Evolutionary conservation across 1,140 invertebrate species (phyloP), one percentile per base, ranked within the genome.

Genomic region (Idris sp.): DNA sequence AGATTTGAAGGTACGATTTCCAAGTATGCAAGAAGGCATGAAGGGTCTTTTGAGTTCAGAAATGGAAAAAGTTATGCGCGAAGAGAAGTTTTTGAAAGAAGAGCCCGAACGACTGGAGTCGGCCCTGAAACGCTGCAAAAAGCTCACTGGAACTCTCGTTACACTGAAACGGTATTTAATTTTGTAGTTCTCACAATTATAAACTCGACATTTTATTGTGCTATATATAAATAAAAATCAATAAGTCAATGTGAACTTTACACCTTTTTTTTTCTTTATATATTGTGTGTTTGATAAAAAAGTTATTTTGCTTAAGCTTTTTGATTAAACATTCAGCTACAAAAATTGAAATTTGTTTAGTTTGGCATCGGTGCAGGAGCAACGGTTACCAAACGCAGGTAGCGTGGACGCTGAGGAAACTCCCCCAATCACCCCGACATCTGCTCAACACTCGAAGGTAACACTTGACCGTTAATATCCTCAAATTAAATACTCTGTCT

Each of bases 31-130:
- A 81, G 95, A 97, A 62, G 92, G 93, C 10, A 92, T 98, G 89
- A 97, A 97, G 82, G 89, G 91, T 22, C 91, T 97, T 51, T 90
- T 98, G 77, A 91, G 94, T 40, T 92, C 92, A 9, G 97, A 98
- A 89, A 97, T 98, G 96, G 96, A 98, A 79, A 93, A 96, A 83
- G 93, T 98, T 33, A 93, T 97, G 26, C 90, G 92, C 18, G 96
- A 98, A 89, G 96, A 98, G 89, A 98, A 96, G 90, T 98, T 98
- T 89, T 87, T 98, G 22, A 97, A 97, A 86, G 96, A 98, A 83
- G 96, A 98, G 84, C 97, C 97, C 0, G 95, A 97, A 81, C 90
- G 95, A 62, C 84, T 99, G 28, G 97, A 99, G 81, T 94, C 92
- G 72, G 95, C 96, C 31, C 87, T 98, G 44, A 92, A 94, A 77